A percentile compares a stretch with the other conserved stretches of the same genome.
These are phyloP conservation scores for Turdus rufiventris DNA, from an alignment of 2,113 vertebrate species.

Conservation along the genomic window DNA sequence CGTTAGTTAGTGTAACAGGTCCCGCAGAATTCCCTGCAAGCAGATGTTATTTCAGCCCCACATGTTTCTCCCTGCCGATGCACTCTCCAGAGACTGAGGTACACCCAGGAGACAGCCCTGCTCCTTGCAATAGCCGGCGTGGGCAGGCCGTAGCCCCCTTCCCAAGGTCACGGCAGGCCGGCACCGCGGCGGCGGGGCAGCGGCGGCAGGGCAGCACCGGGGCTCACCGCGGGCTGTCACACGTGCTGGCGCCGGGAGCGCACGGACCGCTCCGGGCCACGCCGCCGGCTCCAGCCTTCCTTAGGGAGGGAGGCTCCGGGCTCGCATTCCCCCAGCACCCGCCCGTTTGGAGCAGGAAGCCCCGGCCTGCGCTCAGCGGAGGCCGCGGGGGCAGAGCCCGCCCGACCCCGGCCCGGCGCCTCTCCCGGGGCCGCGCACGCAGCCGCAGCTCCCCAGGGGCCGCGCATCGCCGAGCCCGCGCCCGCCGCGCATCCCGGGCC, in stretches of 20 bases:
- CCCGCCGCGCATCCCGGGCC: background rate
- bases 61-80: background rate
- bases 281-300: background rate
- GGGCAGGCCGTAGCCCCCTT: background rate
- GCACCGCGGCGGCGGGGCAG: background rate
- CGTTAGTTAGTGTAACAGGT: accelerated
- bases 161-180: background rate
- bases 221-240: background rate
- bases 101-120: background rate
- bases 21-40: background rate
- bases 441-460: background rate
- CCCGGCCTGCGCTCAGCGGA: background rate
- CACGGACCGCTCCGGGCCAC: accelerated
- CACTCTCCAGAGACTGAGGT: accelerated
- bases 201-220: background rate
- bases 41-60: background rate
- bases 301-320: accelerated
- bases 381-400: background rate
- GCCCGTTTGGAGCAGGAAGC: accelerated
- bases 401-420: background rate
- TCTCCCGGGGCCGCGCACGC: background rate
- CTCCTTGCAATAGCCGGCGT: accelerated
- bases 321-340: accelerated
- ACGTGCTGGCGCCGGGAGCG: background rate
- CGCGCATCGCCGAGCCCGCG: background rate